Evolutionary conservation across 2,888 invertebrate species (phyloP).

Genomic region (Pollenia angustigena): DNA sequence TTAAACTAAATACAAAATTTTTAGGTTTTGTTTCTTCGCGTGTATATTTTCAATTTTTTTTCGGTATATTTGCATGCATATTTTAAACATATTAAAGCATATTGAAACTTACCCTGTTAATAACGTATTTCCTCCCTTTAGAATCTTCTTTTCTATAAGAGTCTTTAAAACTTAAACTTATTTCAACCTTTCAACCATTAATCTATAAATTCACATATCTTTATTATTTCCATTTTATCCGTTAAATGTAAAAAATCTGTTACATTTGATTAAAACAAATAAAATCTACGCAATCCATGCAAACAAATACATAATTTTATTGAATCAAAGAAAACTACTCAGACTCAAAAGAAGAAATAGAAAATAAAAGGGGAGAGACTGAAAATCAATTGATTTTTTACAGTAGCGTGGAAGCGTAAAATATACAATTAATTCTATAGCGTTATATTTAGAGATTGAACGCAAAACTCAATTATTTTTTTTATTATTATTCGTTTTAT

Average conservation of each 20-base stretch:
- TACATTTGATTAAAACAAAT: conserved; percentile 53
- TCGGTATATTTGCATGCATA: too few species aligned
- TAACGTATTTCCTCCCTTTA: background rate
- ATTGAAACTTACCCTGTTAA: background rate
- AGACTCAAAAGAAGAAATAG: conserved; percentile 5
- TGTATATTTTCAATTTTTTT: too few species aligned
- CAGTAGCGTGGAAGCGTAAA: conserved; percentile 53
- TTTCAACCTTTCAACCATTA: conserved; percentile 18
- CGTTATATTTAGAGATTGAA: conserved; percentile 28
- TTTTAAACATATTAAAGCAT: background rate
- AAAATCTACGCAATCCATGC: conserved; percentile 22
- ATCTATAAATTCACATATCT: conserved; percentile 10
- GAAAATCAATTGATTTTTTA: conserved; percentile 63
- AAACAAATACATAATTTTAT: conserved; percentile 36
- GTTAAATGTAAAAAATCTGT: conserved; percentile 52
- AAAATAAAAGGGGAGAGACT: conserved; percentile 20
- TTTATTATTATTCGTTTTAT: conserved; percentile 51
- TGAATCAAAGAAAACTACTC: conserved; percentile 51
- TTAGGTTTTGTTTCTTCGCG: too few species aligned
- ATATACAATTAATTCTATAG: conserved; percentile 45
- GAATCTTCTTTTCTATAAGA: background rate
- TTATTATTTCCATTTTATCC: conserved; percentile 26
- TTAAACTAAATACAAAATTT: too few species aligned
- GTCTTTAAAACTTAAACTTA: background rate
- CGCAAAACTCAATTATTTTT: conserved; percentile 29